These are phyloP conservation scores for Steinernema carpocapsae DNA, from an alignment of 2,888 invertebrate species.

Conservation along the genomic window DNA sequence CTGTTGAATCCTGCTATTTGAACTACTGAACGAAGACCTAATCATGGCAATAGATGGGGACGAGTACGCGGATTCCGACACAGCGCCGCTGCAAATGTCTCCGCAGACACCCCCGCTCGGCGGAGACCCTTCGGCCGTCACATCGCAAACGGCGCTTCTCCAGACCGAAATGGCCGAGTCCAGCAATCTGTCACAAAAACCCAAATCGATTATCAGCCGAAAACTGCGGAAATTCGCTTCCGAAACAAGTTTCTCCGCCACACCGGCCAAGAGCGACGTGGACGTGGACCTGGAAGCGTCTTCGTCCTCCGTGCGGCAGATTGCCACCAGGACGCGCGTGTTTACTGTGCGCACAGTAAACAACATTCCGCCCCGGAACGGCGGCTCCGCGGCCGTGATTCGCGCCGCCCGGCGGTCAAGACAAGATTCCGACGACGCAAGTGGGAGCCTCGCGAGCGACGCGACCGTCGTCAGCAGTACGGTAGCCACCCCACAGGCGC, in stretches of 20 bases:
- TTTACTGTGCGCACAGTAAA: slow-evolving; percentile 1
- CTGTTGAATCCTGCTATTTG: slow-evolving; percentile 20
- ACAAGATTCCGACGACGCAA: slow-evolving; percentile 64
- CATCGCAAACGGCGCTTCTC: not conserved
- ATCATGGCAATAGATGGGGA: slow-evolving; percentile 28
- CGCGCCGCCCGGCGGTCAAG: slow-evolving; percentile 48
- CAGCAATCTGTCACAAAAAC: slow-evolving; percentile 50
- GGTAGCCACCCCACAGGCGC: slow-evolving; percentile 44
- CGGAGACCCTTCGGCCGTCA: not conserved
- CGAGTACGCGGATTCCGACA: slow-evolving; percentile 32
- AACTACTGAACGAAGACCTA: not conserved
- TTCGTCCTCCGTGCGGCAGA: not conserved
- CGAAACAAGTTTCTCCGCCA: slow-evolving; percentile 62
- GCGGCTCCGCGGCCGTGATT: slow-evolving; percentile 34
- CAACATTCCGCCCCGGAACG: slow-evolving; percentile 33
- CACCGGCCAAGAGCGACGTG: slow-evolving; percentile 51
- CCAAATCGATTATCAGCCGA: slow-evolving; percentile 57
- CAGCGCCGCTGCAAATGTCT: slow-evolving; percentile 21
- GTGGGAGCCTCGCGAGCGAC: slow-evolving; percentile 57
- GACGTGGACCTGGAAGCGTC: slow-evolving; percentile 20
- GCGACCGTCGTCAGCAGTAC: slow-evolving; percentile 62
- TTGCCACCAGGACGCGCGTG: slow-evolving; percentile 22
- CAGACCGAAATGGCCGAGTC: slow-evolving; percentile 27
- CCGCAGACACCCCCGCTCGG: slow-evolving; percentile 14
- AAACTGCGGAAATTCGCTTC: slow-evolving; percentile 64